Evolutionary conservation across 2,113 vertebrate genomes (phyloP).

Genomic region (Piaya cayana): DNA sequence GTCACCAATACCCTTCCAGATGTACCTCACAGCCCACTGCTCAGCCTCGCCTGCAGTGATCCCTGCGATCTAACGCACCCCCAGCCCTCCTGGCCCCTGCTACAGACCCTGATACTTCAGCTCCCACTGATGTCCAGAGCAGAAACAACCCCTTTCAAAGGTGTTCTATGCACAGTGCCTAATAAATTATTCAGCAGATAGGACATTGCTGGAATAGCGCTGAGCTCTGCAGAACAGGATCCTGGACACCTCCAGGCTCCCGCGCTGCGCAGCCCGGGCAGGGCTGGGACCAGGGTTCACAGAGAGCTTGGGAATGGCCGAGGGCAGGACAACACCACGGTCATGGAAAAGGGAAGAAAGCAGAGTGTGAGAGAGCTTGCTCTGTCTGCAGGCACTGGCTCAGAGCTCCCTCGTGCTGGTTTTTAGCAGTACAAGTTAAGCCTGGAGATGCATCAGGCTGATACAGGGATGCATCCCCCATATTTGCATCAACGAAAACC

Average conservation of each 20-base stretch:
- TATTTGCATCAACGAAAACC: neutral
- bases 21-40: neutral
- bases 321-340: neutral
- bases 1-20: neutral
- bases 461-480: accelerated
- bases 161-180: neutral
- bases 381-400: accelerated
- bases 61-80: neutral
- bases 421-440: neutral
- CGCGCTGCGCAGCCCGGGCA: neutral
- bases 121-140: neutral
- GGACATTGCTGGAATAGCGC: neutral
- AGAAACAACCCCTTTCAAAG: neutral
- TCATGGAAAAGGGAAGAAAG: neutral
- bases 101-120: neutral
- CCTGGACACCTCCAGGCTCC: neutral
- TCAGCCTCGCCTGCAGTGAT: neutral
- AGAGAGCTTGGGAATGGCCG: accelerated
- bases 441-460: neutral
- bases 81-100: neutral
- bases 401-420: neutral
- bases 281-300: neutral
- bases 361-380: neutral
- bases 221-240: conserved; percentile 30
- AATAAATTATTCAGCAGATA: neutral